Evolutionary conservation across 2,797 vertebrate genomes (phyloP), one percentile per base, ranked within the genome.

Genomic region (Furcifer pardalis): DNA sequence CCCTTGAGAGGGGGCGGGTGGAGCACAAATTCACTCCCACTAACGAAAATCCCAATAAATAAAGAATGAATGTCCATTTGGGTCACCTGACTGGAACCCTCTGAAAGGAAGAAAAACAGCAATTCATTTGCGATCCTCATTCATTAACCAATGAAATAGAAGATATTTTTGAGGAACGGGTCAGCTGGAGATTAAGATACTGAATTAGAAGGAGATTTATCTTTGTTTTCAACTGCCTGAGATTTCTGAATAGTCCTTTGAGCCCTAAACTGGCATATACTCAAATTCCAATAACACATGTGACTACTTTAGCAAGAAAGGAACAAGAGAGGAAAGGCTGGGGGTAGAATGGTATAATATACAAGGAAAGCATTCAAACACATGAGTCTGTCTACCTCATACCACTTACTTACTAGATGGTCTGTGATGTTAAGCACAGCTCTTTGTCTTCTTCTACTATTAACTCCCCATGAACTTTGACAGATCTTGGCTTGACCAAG

Each of bases 121-220:
- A 73, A 84, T 78, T 86, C 80, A 73, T 5, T 8, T 35, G 15
- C 65, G 71, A 66, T 21, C 37, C 52, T 12, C 62, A 79, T 52
- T 74, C 73, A 8, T 4, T 88, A 85, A 7, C 82, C 73, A 56
- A 90, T 73, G 84, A 88, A 84, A 32, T 59, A n/a, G 30, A 9
- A 21, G 49, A 46, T 44, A 83, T n/a, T 84, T 32, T 35, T 52
- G 40, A 92, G 68, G 87, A 88, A 77, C 0, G 0, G 77, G 85
- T 91, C 82, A 91, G 80, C 10, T 78, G 87, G 77, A 88, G 75
- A 87, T 79, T 85, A 17, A 91, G 90, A 82, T 75, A 78, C 1
- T 56, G 78, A 87, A 87, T 88, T 91, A 89, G 75, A 84, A 52
- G 63, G 56, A 27, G 89, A 60, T 91, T 77, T 86, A 89, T 6